Conservation (phyloP, 2,888 invertebrate genomes). For the Atherix ibis region DNA sequence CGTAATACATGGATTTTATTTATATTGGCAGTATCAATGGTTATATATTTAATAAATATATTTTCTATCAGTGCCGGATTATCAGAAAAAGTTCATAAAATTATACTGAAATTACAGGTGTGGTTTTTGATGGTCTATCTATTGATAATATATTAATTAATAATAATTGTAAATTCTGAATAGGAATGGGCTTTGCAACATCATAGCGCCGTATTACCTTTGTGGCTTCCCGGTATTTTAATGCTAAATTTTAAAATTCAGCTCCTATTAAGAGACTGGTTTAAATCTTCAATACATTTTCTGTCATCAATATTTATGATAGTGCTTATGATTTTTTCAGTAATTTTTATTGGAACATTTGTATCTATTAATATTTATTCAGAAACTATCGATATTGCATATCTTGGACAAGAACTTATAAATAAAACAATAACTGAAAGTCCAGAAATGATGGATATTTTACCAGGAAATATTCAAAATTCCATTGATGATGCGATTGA, state of each 20-base stretch:
- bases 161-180: too few species aligned
- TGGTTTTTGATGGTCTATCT: too few species aligned
- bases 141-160: too few species aligned
- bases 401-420: constrained; percentile 72
- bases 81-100: too few species aligned
- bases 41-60: too few species aligned
- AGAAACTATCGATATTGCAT: constrained; percentile 82
- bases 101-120: constrained; percentile 13
- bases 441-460: constrained; percentile 65
- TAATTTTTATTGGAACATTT: constrained; percentile 65
- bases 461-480: constrained; percentile 43
- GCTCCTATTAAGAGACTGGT: constrained; percentile 40
- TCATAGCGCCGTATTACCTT: constrained; percentile 51
- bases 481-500: constrained; percentile 81
- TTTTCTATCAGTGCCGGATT: too few species aligned
- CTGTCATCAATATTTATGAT: constrained; percentile 78
- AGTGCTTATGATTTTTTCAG: constrained; percentile 63
- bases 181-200: constrained; percentile 37
- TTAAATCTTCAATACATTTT: constrained; percentile 67
- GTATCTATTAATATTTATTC: constrained; percentile 63
- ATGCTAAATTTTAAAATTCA: constrained; percentile 53
- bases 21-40: too few species aligned
- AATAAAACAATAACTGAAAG: constrained; percentile 81
- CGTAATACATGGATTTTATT: constrained; percentile 77
- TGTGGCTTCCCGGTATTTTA: constrained; percentile 60